Evolutionary conservation across 2,888 invertebrate species (phyloP).

Genomic region (Melanotus villosus): DNA sequence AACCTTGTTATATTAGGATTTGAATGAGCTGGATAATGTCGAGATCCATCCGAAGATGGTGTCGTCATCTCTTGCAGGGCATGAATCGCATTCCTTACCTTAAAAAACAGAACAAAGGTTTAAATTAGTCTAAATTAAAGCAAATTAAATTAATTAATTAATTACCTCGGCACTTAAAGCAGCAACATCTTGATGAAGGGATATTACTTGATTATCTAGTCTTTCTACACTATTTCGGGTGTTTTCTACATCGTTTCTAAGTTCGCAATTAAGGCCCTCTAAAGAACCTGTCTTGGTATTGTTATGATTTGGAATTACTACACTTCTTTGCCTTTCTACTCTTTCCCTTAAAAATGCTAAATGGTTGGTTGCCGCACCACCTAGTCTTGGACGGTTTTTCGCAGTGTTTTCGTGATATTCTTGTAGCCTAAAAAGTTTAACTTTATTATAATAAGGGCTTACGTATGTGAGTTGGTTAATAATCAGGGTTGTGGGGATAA

Average conservation of each 20-base stretch:
- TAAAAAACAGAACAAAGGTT: slow-evolving; percentile 8
- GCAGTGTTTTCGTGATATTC: slow-evolving; percentile 64
- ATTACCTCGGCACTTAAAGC: slow-evolving; percentile 85
- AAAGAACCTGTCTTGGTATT: slow-evolving; percentile 73
- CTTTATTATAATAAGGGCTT: too few relatives aligned
- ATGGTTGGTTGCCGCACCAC: slow-evolving; percentile 65
- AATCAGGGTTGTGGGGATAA: too few relatives aligned
- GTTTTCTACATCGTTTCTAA: slow-evolving; percentile 62
- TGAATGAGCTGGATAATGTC: slow-evolving; percentile 81
- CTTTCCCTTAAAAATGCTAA: slow-evolving; percentile 74
- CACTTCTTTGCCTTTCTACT: slow-evolving; percentile 78
- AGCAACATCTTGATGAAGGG: slow-evolving; percentile 88
- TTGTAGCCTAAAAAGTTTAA: slow-evolving; percentile 61
- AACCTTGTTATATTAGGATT: slow-evolving; percentile 78
- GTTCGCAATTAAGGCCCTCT: slow-evolving; percentile 75
- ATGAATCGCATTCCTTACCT: slow-evolving; percentile 88
- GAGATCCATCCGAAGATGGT: slow-evolving; percentile 67
- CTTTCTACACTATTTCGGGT: slow-evolving; percentile 74
- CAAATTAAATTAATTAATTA: too few relatives aligned
- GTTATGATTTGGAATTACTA: slow-evolving; percentile 69
- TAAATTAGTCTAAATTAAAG: slow-evolving; percentile 8
- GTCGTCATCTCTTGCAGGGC: slow-evolving; percentile 87
- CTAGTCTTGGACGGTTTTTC: slow-evolving; percentile 58
- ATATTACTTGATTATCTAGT: slow-evolving; percentile 86
- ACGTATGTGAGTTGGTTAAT: too few relatives aligned